phyloP scores from a whole-genome alignment of 2,113 vertebrate species.

The Sinocyclocheilus anshuiensis region DNA sequence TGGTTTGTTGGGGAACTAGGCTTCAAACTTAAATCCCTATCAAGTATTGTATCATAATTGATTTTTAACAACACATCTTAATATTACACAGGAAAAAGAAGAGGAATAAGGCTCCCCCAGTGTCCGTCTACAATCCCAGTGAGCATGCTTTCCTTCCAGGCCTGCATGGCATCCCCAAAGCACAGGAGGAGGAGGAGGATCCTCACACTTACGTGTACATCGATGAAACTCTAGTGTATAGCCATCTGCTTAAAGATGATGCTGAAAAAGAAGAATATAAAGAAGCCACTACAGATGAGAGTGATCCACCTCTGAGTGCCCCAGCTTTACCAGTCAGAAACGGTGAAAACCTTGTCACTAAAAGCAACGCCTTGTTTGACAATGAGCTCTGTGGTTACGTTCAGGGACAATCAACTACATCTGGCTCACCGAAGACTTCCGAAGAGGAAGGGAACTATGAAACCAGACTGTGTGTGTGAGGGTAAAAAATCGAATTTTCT shows the following conservation, averaged over 20 bases:
- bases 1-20: too few species aligned
- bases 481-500: too few species aligned
- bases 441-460: too few species aligned
- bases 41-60: neutral
- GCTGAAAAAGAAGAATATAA: conserved; percentile 51
- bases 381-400: conserved; percentile 71
- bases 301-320: conserved; percentile 45
- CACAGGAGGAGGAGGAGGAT: conserved; percentile 73
- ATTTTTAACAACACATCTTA: conserved; percentile 7
- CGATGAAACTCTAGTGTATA: conserved; percentile 87
- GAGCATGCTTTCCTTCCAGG: conserved; percentile 75
- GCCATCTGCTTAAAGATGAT: conserved; percentile 76
- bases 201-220: conserved; percentile 87
- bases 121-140: conserved; percentile 84
- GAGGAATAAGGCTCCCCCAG: conserved; percentile 56
- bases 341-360: neutral
- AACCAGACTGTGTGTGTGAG: too few species aligned
- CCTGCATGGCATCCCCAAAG: conserved; percentile 66
- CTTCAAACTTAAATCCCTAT: too few species aligned
- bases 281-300: conserved; percentile 72
- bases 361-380: conserved; percentile 57
- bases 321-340: conserved; percentile 67
- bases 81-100: conserved; percentile 76
- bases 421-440: neutral
- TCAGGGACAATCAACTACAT: conserved; percentile 9